These are phyloP conservation scores for Melanerpes aurifrons DNA, from an alignment of 2,113 vertebrate genomes.

Conservation along the genomic window DNA sequence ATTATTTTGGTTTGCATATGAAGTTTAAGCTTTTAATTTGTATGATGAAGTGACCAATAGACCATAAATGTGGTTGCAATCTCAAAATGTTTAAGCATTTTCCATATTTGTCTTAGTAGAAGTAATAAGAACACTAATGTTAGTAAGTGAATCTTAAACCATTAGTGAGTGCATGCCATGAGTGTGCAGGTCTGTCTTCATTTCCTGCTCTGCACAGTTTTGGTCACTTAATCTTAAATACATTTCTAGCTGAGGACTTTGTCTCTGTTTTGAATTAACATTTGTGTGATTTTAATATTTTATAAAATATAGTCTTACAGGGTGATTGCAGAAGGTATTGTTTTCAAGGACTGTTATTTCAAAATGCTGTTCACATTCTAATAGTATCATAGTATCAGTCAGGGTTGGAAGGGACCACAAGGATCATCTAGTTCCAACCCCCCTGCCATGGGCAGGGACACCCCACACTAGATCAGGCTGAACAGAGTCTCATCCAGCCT, in stretches of 20 bases:
- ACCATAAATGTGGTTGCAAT: not conserved
- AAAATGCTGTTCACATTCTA: not conserved
- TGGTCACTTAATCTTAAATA: not conserved
- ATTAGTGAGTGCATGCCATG: not conserved
- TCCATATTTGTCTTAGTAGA: not conserved
- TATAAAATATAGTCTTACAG: not conserved
- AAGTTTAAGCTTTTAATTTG: not conserved
- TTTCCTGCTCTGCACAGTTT: not conserved
- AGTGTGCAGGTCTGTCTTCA: not conserved
- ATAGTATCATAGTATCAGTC: no score
- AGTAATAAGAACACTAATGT: not conserved
- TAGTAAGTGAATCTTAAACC: not conserved
- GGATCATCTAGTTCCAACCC: no score
- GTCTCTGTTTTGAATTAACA: not conserved
- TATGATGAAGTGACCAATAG: not conserved
- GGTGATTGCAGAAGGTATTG: not conserved
- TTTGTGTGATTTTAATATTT: not conserved
- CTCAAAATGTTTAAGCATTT: not conserved
- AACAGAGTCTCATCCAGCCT: no score
- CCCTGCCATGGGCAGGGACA: no score
- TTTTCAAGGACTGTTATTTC: not conserved
- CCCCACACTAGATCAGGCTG: no score
- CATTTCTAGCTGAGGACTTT: not conserved
- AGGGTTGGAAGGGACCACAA: no score
- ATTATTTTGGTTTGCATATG: not conserved